Conservation (phyloP, 2,113 vertebrate species). For the Amphiprion percula region DNA sequence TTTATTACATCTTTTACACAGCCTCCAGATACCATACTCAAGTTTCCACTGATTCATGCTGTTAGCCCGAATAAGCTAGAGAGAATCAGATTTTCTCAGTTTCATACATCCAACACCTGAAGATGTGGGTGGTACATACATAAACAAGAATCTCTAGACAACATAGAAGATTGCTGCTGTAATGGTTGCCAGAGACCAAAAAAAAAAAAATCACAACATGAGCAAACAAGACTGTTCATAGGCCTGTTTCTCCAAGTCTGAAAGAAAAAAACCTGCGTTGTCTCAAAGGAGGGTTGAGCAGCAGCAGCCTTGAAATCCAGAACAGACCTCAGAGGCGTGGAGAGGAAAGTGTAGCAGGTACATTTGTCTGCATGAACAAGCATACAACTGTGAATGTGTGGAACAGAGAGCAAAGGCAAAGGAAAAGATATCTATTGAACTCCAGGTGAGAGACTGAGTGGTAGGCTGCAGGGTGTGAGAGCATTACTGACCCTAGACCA, state of each 20-base stretch:
- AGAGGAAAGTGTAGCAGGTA: neutral
- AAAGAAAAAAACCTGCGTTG: neutral
- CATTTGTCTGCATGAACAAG: constrained; percentile 11
- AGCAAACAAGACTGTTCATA: constrained; percentile 1
- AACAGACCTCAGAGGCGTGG: constrained; percentile 27
- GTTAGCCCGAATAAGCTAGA: constrained; percentile 24
- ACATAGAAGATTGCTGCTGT: constrained; percentile 9
- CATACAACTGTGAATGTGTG: neutral
- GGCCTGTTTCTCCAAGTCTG: constrained; percentile 4
- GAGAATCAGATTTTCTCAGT: neutral
- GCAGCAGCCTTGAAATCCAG: constrained; percentile 18
- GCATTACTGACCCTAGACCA: neutral
- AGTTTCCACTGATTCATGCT: constrained; percentile 16
- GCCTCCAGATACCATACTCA: constrained; percentile 8
- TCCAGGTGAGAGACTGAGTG: constrained; percentile 15
- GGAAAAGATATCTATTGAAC: constrained; percentile 19
- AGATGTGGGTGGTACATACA: constrained; percentile 20
- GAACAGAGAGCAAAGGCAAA: constrained; percentile 1
- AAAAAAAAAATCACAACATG: neutral
- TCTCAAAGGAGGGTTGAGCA: constrained; percentile 25
- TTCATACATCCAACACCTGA: constrained; percentile 39
- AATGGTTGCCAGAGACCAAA: constrained; percentile 18
- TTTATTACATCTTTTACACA: constrained; percentile 26
- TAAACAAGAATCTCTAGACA: constrained; percentile 24
- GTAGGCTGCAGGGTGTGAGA: neutral